Conservation (phyloP, 2,113 vertebrate species). For the Hystrix cristata region DNA sequence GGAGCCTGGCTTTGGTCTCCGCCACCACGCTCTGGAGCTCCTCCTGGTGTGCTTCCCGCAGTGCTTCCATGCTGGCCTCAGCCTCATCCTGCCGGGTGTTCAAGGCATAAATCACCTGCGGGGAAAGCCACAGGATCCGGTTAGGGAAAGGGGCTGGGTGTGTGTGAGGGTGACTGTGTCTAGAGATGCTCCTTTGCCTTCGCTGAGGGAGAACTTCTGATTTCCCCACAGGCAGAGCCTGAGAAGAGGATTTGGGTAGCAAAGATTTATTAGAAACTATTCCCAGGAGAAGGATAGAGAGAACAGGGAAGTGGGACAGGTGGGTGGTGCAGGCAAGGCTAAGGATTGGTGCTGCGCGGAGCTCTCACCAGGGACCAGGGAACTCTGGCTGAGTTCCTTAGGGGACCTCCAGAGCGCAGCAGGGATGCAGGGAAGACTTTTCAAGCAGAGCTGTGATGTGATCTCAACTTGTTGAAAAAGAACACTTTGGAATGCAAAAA, state of each 20-base stretch:
- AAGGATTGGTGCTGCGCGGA: background rate
- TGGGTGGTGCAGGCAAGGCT: background rate
- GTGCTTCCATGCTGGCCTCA: constrained; percentile 91
- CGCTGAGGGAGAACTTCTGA: background rate
- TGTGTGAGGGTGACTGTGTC: fast-evolving
- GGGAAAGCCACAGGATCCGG: background rate
- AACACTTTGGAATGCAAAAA: background rate
- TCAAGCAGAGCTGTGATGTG: background rate
- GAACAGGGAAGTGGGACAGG: background rate
- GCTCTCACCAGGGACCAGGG: background rate
- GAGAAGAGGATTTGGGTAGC: background rate
- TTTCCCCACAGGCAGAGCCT: fast-evolving
- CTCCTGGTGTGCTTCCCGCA: constrained; percentile 92
- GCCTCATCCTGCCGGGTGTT: constrained; percentile 97
- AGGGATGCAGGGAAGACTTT: background rate
- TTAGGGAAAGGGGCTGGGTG: background rate
- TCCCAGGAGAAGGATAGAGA: background rate
- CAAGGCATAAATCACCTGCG: constrained; percentile 96
- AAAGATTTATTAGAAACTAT: background rate
- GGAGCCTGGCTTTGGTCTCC: constrained; percentile 89
- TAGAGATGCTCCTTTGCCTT: background rate
- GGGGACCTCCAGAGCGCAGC: background rate
- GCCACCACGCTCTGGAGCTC: constrained; percentile 92
- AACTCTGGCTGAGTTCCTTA: fast-evolving
- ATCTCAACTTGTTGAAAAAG: background rate